Percentiles rank a stretch among this genome's conserved stretches.
These are phyloP conservation scores for Drosophila prosaltans DNA, from an alignment of 1,140 invertebrate genomes.

Conservation along the genomic window DNA sequence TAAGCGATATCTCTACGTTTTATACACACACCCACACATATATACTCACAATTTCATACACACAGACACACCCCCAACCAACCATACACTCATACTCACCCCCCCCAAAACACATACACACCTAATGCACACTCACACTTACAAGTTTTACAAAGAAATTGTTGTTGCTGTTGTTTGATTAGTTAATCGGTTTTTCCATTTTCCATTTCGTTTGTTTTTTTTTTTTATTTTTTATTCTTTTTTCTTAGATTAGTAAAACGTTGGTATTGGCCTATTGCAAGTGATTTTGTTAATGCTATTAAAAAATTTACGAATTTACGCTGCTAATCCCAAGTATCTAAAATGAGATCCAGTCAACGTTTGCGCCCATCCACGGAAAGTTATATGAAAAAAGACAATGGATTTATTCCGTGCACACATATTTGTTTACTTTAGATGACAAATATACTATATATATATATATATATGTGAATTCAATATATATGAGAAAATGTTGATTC, in stretches of 20 bases:
- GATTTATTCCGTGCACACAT: not conserved
- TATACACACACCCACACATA: constrained; percentile 21
- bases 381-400: not conserved
- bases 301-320: constrained; percentile 52
- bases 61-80: not conserved
- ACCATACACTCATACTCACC: not conserved
- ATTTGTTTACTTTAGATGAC: not conserved
- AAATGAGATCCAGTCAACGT: not conserved
- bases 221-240: constrained; percentile 31
- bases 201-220: constrained; percentile 18
- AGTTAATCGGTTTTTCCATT: not conserved
- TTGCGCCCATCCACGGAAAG: not conserved
- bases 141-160: constrained; percentile 53
- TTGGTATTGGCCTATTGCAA: constrained; percentile 76
- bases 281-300: constrained; percentile 10
- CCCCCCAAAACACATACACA: not conserved
- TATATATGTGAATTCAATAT: too few species aligned
- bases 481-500: too few species aligned
- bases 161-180: constrained; percentile 27
- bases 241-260: constrained; percentile 68
- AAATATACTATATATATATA: too few species aligned
- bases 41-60: not conserved
- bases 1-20: constrained; percentile 42
- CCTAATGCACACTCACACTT: constrained; percentile 41
- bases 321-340: constrained; percentile 4